Base-by-base conservation (phyloP, 2,888 invertebrate genomes). In the Meiosimyza platycephala region DNA sequence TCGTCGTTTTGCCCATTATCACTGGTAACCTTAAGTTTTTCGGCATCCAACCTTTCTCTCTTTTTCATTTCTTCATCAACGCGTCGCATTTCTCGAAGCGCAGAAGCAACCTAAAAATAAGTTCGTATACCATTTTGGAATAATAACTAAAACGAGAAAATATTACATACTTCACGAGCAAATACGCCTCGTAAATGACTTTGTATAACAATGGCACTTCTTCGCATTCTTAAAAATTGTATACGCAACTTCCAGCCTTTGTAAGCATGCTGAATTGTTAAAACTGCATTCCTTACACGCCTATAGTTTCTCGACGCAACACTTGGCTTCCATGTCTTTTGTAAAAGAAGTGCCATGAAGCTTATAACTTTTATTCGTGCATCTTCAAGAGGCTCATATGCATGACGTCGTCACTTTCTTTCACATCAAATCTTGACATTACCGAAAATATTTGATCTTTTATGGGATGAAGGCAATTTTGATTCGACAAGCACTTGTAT, bases 1-100 rank as follows among this genome's bases (percentile, higher is more conserved):
- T 81, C 83, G 55, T 80, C 80, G 28, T 78, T 88, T 57, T 88
- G 87, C 15, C 90, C 84, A 6, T 75, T 72, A 78, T 91, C 90
- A 0, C 89, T 90, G 28, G 91, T 90, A 74, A 90, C 89, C 76
- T 90, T 89, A 80, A 90, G 89, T 68, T 90, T 89, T 82, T 94
- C 94, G 78, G 93, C 93, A 79, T 94, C 93, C 67, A 92, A 84
- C 78, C 90, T 79, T 76, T 95, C 94, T 16, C 94, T 88, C 78
- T 94, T 92, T 75, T 93, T 90, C 91, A 95, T 95, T 88, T 95
- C 95, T 83, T 94, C 93, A 85, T 95, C 95, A 72, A 95, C 94
- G 33, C 94, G 88, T 77, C 92, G 89, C 95, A 96, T 96, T 88
- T 96, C 96, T 7, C 95, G 88, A 75, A 97, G 86, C 0, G 96